Conservation (phyloP, 2,888 invertebrate genomes). For the Galeruca laticollis region DNA sequence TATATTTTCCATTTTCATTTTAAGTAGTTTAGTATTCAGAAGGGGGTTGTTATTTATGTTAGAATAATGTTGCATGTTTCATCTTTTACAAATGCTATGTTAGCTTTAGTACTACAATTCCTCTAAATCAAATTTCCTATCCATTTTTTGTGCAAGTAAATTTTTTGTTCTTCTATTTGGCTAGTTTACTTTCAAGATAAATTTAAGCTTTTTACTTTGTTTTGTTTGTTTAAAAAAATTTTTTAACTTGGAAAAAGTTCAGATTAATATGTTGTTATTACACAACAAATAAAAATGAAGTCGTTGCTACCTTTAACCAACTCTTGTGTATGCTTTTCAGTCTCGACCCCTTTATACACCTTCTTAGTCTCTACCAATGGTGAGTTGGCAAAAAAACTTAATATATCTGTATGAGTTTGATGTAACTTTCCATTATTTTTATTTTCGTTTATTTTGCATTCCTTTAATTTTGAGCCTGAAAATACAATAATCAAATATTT, state of each 20-base stretch:
- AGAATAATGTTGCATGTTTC: not conserved
- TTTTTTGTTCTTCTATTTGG: not conserved
- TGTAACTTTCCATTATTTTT: conserved; percentile 15
- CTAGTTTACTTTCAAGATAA: not conserved
- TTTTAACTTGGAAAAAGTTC: not conserved
- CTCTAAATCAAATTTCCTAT: not conserved
- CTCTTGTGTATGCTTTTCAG: conserved; percentile 13
- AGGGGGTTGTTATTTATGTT: not conserved
- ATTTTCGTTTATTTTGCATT: conserved; percentile 8
- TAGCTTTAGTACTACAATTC: not conserved
- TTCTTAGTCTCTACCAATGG: conserved; percentile 17
- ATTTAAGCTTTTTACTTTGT: not conserved
- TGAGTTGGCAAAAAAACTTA: conserved; percentile 13
- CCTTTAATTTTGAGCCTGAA: not conserved
- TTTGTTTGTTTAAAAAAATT: not conserved
- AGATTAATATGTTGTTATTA: not conserved
- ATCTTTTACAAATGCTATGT: not conserved
- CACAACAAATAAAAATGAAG: not conserved
- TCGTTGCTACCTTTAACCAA: conserved; percentile 5
- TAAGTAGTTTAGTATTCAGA: not conserved
- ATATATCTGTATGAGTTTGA: conserved; percentile 12
- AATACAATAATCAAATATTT: not conserved
- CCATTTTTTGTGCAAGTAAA: no score
- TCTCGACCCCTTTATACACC: conserved; percentile 18
- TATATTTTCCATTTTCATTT: not conserved